Percentiles rank a stretch among this genome's conserved stretches.
phyloP scores from a whole-genome alignment of 2,888 invertebrate genomes.

The Philopedon plagiatum region DNA sequence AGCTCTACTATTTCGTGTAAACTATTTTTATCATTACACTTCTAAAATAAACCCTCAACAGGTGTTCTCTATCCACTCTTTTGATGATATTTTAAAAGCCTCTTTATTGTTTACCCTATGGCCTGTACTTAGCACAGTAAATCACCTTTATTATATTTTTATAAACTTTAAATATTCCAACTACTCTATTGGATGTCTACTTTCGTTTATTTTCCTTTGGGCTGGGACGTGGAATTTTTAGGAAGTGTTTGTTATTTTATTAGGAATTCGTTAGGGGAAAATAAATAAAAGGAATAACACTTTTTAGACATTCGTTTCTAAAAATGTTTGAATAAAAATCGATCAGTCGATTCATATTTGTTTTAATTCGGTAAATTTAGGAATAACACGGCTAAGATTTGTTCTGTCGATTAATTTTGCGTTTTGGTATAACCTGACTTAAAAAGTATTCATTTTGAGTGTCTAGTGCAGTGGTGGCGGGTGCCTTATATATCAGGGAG shows the following conservation, averaged over 20 bases:
- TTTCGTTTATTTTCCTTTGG: slow-evolving; percentile 19
- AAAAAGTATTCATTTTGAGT: too few relatives aligned
- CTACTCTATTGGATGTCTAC: slow-evolving; percentile 13
- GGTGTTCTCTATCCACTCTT: slow-evolving; percentile 12
- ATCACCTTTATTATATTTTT: slow-evolving; percentile 31
- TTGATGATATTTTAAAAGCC: slow-evolving; percentile 26
- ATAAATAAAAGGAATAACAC: too few relatives aligned
- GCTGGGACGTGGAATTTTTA: slow-evolving; percentile 6
- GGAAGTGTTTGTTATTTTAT: slow-evolving; percentile 19
- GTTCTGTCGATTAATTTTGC: too few relatives aligned
- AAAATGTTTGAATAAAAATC: too few relatives aligned
- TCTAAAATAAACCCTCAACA: slow-evolving; percentile 29
- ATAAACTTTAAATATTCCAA: slow-evolving; percentile 27
- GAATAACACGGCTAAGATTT: too few relatives aligned
- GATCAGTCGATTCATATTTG: too few relatives aligned
- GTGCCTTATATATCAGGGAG: too few relatives aligned
- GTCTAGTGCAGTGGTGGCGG: too few relatives aligned
- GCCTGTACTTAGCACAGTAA: slow-evolving; percentile 6
- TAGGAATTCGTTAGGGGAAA: background rate
- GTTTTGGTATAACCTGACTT: too few relatives aligned
- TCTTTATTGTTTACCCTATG: slow-evolving; percentile 19
- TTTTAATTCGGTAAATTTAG: too few relatives aligned
- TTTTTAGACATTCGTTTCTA: too few relatives aligned
- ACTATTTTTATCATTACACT: slow-evolving; percentile 20
- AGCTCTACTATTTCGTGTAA: background rate